Evolutionary conservation across 53 echinoderm and acorn worm genomes (phyloP), one percentile per base, ranked within the genome.

Genomic region (Holothuria scabra): DNA sequence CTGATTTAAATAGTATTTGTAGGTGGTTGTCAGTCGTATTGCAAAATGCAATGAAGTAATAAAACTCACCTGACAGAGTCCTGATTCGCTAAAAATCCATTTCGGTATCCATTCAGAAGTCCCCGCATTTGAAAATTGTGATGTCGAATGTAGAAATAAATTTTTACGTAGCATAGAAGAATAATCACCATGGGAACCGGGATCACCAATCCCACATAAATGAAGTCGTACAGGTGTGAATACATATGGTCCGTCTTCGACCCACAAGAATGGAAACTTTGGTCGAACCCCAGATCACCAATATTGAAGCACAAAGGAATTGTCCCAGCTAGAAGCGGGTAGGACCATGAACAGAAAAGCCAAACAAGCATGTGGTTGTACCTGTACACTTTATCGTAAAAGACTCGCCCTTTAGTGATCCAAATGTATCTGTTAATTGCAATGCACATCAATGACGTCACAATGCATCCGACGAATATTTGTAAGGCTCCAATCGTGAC

Each of bases 371-470:
- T 62, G 37, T 74, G 56, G 13, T 60, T 57, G 24, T 74, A 76
- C 33, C 63, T 74, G 38, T 74, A 88, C 35, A 88, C 49, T 65
- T 63, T 59, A 48, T 79, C 57, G 89, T 90, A 90, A 18, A 66
- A 81, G 25, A 26, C 60, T 1, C 81, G 65, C 5, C 71, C 76
- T 20, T 82, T 90, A 0, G 95, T 92, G 32, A 95, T 91, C 20
- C 92, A 76, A 28, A 95, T 67, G 66, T 86, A 92, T 20, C 95
- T 86, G 65, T 92, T 95, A 35, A 95, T 79, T 31, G 95, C 90
- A 14, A 95, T 88, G n/a, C 86, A 82, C 16, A 89, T 89, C 49
- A 95, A 59, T 13, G 95, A 90, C 18, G 84, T 88, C 32, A 95
- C 60, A 63, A 92, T 92, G 66, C 95, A 92, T 31, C 90, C 90